Percentiles rank a stretch among this genome's conserved stretches.
These are phyloP conservation scores for Delphinus delphis DNA, from an alignment of 2,113 vertebrate species.

Conservation along the genomic window DNA sequence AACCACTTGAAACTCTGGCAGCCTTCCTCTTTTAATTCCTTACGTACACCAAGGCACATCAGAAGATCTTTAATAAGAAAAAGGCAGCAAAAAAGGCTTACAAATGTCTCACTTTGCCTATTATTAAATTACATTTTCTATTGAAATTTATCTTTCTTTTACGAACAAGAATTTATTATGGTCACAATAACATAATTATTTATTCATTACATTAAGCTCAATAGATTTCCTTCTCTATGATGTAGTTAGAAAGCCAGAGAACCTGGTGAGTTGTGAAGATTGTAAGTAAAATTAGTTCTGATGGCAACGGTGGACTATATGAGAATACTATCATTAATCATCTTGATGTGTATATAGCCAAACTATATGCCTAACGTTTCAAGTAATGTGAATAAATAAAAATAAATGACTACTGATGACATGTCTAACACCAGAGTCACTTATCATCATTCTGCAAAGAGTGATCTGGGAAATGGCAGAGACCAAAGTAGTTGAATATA, in stretches of 20 bases:
- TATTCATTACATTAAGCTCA: conserved; percentile 59
- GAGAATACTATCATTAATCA: conserved; percentile 66
- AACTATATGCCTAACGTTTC: neutral
- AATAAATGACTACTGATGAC: neutral
- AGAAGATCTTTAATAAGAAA: neutral
- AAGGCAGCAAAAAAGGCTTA: neutral
- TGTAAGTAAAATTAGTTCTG: conserved; percentile 46
- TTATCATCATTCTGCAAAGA: neutral
- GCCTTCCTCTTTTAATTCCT: neutral
- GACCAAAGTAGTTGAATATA: neutral
- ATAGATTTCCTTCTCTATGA: conserved; percentile 56
- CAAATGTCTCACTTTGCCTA: neutral
- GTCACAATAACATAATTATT: conserved; percentile 53
- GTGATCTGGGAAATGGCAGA: neutral
- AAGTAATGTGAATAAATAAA: conserved; percentile 24
- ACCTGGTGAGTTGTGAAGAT: conserved; percentile 33
- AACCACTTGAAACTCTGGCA: neutral
- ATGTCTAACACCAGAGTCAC: neutral
- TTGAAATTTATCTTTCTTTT: neutral
- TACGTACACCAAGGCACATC: neutral
- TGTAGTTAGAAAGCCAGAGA: conserved; percentile 46
- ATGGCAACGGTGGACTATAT: conserved; percentile 46
- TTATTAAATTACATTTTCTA: neutral
- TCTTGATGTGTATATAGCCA: neutral
- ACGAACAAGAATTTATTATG: neutral